Conservation (phyloP, 2,113 vertebrate species). For the Malaclemys terrapin region DNA sequence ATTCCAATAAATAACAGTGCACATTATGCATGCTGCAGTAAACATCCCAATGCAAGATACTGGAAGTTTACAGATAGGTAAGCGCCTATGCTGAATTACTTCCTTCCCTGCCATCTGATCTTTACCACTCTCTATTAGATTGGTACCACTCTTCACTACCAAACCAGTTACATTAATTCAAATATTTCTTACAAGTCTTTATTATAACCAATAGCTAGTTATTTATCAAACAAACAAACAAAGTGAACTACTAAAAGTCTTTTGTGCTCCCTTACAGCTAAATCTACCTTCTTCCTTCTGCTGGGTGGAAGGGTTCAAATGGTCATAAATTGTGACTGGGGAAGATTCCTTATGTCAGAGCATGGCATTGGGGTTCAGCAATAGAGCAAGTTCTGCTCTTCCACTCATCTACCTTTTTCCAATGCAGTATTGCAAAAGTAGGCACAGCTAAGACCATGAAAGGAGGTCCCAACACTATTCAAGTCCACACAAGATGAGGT, state of each 20-base stretch:
- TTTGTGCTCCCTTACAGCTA: not conserved
- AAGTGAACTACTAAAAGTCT: not conserved
- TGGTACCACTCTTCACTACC: not conserved
- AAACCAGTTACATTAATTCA: not conserved
- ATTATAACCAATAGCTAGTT: not conserved
- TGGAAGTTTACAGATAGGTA: not conserved
- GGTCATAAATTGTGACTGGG: not conserved
- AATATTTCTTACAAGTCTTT: not conserved
- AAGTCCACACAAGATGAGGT: not conserved
- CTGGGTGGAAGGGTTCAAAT: not conserved
- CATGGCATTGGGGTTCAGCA: not conserved
- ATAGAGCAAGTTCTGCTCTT: not conserved
- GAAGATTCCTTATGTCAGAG: rapidly evolving
- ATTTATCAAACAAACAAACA: not conserved
- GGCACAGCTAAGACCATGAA: not conserved
- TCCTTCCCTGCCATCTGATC: not conserved
- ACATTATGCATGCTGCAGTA: rapidly evolving
- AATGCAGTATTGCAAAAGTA: not conserved
- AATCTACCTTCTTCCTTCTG: not conserved
- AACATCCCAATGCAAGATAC: not conserved
- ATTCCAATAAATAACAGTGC: not conserved
- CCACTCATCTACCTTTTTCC: rapidly evolving
- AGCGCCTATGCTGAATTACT: not conserved
- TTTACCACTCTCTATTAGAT: not conserved
- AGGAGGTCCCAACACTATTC: not conserved